phyloP scores from a whole-genome alignment of 2,797 vertebrate genomes.

The Hydrocynus forskahlii region DNA sequence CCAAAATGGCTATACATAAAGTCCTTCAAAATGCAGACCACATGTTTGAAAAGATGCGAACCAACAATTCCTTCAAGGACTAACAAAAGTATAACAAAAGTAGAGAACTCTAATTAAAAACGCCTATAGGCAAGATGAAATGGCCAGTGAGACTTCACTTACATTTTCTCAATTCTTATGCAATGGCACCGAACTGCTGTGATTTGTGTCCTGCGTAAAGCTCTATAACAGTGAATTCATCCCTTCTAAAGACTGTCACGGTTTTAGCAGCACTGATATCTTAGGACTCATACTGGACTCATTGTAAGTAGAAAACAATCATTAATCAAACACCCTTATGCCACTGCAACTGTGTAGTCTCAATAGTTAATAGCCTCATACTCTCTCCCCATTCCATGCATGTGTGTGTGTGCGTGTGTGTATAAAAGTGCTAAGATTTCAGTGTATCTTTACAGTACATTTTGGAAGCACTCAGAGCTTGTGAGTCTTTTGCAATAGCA shows the following conservation, averaged over 20 bases:
- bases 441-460: not conserved
- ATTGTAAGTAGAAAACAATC: slow-evolving; percentile 10
- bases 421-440: slow-evolving; percentile 1
- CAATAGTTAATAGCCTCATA: not conserved
- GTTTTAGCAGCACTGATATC: slow-evolving; percentile 27
- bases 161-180: not conserved
- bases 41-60: slow-evolving; percentile 25
- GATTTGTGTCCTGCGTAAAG: slow-evolving; percentile 10
- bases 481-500: not conserved
- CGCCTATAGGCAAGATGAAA: not conserved
- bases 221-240: not conserved
- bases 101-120: slow-evolving; percentile 3
- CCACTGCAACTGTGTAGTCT: not conserved
- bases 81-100: not conserved
- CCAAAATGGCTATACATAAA: slow-evolving; percentile 7
- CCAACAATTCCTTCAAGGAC: not conserved
- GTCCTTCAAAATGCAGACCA: slow-evolving; percentile 14
- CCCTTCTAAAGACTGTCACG: not conserved
- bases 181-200: slow-evolving; percentile 8
- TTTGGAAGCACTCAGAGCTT: slow-evolving; percentile 3
- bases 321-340: not conserved
- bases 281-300: not conserved
- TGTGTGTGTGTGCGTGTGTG: not conserved
- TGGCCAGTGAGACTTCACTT: not conserved
- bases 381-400: not conserved